Percentiles rank a stretch among this genome's conserved stretches.
Conservation (phyloP, 1,140 invertebrate genomes). For the Globodera rostochiensis region DNA sequence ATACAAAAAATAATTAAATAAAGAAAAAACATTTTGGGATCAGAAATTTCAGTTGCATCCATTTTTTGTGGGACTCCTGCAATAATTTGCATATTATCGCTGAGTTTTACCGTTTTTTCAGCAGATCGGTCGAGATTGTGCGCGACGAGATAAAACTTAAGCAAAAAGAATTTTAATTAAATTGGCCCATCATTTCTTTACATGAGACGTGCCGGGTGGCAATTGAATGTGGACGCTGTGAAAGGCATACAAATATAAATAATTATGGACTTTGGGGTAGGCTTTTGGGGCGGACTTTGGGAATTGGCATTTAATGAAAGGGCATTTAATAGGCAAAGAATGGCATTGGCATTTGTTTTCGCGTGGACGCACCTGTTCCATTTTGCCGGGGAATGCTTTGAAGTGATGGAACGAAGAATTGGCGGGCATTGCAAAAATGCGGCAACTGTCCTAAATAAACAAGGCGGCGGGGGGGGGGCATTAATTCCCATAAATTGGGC, state of each 20-base stretch:
- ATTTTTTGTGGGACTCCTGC: too few relatives aligned
- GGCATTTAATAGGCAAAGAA: too few relatives aligned
- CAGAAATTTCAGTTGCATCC: too few relatives aligned
- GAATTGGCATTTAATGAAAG: too few relatives aligned
- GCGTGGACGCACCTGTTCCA: conserved; percentile 46
- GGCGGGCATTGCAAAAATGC: conserved; percentile 63
- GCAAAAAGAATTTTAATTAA: conserved; percentile 12
- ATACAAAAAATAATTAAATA: neutral
- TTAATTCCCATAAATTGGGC: neutral
- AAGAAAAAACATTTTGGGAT: too few relatives aligned
- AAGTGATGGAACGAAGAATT: conserved; percentile 62
- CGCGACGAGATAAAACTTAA: conserved; percentile 62
- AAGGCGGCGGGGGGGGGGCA: too few relatives aligned
- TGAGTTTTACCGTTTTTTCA: conserved; percentile 42
- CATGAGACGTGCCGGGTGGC: conserved; percentile 62
- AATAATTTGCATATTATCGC: too few relatives aligned
- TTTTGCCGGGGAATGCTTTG: conserved; percentile 61
- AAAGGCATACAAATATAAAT: neutral
- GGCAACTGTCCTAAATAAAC: conserved; percentile 44
- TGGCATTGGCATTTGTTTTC: too few relatives aligned
- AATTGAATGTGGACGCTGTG: conserved; percentile 61
- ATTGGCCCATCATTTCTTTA: conserved; percentile 24
- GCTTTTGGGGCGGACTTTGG: too few relatives aligned
- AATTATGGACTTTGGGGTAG: too few relatives aligned
- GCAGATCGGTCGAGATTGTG: conserved; percentile 59